Base-by-base conservation (phyloP, 2,113 vertebrate genomes). In the Oncorhynchus masou region DNA sequence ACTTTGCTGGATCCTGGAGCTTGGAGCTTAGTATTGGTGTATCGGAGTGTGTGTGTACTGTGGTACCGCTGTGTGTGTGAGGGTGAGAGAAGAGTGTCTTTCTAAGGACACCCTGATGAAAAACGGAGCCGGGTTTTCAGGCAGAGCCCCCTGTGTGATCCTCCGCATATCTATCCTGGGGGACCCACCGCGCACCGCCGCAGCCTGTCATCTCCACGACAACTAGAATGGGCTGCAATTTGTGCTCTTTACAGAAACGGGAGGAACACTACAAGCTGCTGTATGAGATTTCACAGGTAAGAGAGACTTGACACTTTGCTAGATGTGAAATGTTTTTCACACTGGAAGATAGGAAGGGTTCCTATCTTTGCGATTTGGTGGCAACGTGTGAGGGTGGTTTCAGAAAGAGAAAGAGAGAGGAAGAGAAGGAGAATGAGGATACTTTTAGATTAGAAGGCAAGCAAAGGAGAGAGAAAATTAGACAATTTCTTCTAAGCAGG, bases 221-320 rank as follows among this genome's bases (percentile, higher is more conserved):
- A 91, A 92, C 92, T 95, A 96, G 94, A 92, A 99, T 99, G 97
- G 97, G 97, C 95, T 99, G 97, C 94, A 98, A 96, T 96, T 94
- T 99, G 92, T 99, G 97, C 94, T 95, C 96, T 93, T 95, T 99
- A 91, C 97, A 96, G 95, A 98, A 97, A 93, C 95, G 96, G 94
- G 97, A 99, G 91, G 97, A 98, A 85, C 96, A 97, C 94, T 99
- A 99, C 94, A 97, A 96, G 96, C 95, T 98, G 94, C 96, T 99
- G 62, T 98, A 99, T 87, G 97, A 99, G 96, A 96, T 98, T 88
- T 96, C 96, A 88, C 97, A 99, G 96, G 97, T 99, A 92, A 97
- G 97, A 94, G 12, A 3, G 31, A 48, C 19, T 51, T 4, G 49
- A 15, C 49, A 3, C 49, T 16, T 3, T 13, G 12, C 13, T 4